Base-by-base conservation (phyloP, 2,113 vertebrate species). In the Synodontis membranacea region DNA sequence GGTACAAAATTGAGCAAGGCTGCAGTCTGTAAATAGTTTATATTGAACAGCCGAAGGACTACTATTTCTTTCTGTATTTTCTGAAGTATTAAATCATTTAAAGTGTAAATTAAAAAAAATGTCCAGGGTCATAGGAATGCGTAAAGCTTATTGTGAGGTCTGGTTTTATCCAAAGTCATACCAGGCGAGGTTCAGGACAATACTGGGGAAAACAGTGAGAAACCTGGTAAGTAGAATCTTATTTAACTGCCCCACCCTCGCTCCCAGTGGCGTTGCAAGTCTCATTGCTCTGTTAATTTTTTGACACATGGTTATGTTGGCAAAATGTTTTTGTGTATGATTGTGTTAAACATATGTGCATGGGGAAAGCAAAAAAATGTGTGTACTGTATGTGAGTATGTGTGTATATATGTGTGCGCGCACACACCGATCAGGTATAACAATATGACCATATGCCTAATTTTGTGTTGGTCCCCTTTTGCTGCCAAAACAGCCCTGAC, bases 161-260 rank as follows among this genome's bases (percentile, higher is more conserved):
- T 95, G 93, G 91, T 95, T 95, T 93, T 91, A 92, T 95, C 92
- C 89, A 90, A 95, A 95, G 95, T 95, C 88, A 94, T 95, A 89
- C 94, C 94, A 82, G 94, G 89, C 88, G 94, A 96, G 92, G 93
- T 92, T 91, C 94, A 95, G 93, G 94, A 95, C 92, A 93, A 80
- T 93, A 87, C 93, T 87, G 93, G 92, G 91, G 95, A 96, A 92
- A 94, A 86, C 93, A 84, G 93, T 91, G 95, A 95, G 88, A 96
- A 94, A 90, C 94, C 95, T 84, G 94, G 95, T 96, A 92, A 95
- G 95, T 92, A 88, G 58, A 74, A 42, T 78, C 52, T 76, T 62
- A 23, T 25, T 86, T 70, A n/a, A 42, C 66, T 46, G 31, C 52
- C 68, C 54, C 80, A 64, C 12, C 39, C 25, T 75, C 11, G 25